Base-by-base conservation (phyloP, 1,140 invertebrate species). In the Megalopta genalis region DNA sequence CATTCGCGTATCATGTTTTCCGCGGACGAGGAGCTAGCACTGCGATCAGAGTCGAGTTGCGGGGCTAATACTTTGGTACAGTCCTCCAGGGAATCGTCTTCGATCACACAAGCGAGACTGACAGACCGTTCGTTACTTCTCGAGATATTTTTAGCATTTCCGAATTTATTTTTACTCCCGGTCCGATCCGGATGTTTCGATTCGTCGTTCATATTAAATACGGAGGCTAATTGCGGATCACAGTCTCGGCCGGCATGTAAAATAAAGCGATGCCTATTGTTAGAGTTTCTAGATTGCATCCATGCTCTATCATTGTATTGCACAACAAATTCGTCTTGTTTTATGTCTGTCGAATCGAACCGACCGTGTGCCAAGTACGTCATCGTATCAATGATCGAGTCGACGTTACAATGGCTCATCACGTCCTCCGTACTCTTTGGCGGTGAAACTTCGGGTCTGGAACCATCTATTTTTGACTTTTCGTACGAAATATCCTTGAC, bases 1-100 rank as follows among this genome's bases (percentile, higher is more conserved):
- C 83, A 86, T 68, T 82, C 77, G 5, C 77, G 65, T 25, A 87
- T 85, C 63, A 83, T 72, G 74, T 89, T 87, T 25, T 89, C 86
- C 1, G 76, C 70, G 0, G 85, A 89, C 6, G 85, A 87, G 25
- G 81, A 80, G 39, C 79, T 85, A 14, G 69, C 64, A 10, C 78
- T 87, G 12, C 77, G 76, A 4, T 37, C 46, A n/a, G 32, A 25
- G 6, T 70, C 57, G 5, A 3, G 18, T n/a, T n/a, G 37, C 1
- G 14, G 16, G 3, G 4, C 0, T 0, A 68, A 21, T 0, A 9
- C 27, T 18, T 32, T 27, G 42, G 25, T 14, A 6, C 65, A 84
- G 18, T 84, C 59, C 12, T 87, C 82, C 2, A 84, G 42, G 1
- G 84, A 86, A 49, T 84, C 79, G 0, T 79, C 63, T n/a, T 86